These are phyloP conservation scores for Cheilosia vernalis DNA, from an alignment of 2,888 invertebrate species.

Conservation along the genomic window DNA sequence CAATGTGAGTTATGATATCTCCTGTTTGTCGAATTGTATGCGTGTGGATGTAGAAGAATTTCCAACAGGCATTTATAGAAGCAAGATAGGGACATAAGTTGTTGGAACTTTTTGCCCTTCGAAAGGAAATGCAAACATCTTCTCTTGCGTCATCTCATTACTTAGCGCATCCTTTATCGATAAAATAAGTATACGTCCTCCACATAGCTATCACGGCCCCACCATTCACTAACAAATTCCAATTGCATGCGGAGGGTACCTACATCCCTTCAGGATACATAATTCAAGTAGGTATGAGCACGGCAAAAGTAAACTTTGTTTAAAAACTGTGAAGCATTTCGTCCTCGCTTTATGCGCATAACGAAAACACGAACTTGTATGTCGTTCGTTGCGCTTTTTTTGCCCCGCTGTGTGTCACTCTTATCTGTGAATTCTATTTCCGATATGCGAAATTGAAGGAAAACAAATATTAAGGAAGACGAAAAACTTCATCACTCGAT, in stretches of 20 bases:
- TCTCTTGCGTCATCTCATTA: conserved; percentile 49
- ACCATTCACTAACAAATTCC: conserved; percentile 2
- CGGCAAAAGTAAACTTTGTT: conserved; percentile 22
- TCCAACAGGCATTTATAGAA: conserved; percentile 24
- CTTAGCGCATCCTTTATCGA: conserved; percentile 46
- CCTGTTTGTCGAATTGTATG: conserved; percentile 7
- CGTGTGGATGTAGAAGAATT: background rate
- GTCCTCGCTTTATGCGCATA: conserved; percentile 12
- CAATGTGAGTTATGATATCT: conserved; percentile 57
- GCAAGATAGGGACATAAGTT: conserved; percentile 26
- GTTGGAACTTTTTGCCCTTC: conserved; percentile 23
- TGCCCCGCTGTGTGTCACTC: background rate
- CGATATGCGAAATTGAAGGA: conserved; percentile 51
- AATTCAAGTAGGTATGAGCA: background rate
- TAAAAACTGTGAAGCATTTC: conserved; percentile 26
- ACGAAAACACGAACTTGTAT: conserved; percentile 15
- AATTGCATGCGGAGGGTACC: background rate
- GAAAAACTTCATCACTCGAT: conserved; percentile 65
- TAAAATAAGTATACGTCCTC: background rate
- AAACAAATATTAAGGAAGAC: conserved; percentile 44
- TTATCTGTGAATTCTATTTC: conserved; percentile 48
- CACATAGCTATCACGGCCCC: background rate
- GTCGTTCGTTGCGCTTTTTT: background rate
- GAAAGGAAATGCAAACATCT: conserved; percentile 47
- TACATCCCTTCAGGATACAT: conserved; percentile 14